Conservation (phyloP, 2,888 invertebrate species). For the Epinotia bilunana region DNA sequence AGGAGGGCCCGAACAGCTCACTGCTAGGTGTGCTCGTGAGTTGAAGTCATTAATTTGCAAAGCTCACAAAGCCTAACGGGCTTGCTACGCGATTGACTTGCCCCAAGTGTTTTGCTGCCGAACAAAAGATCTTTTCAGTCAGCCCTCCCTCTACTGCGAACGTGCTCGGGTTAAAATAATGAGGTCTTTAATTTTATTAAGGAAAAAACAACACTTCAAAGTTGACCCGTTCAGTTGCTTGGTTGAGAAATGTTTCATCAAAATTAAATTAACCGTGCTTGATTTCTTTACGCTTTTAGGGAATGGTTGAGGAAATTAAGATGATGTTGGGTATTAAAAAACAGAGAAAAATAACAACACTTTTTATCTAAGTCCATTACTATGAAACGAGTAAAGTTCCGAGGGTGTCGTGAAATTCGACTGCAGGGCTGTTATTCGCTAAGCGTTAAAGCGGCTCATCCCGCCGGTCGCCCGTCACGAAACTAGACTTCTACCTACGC, state of each 20-base stretch:
- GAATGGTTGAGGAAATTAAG: slow-evolving; percentile 21
- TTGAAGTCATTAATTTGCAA: slow-evolving; percentile 76
- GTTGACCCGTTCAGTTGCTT: slow-evolving; percentile 50
- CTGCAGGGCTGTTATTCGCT: no score
- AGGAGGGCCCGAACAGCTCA: slow-evolving; percentile 63
- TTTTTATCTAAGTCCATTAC: neutral
- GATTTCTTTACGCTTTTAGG: slow-evolving; percentile 16
- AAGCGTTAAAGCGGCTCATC: no score
- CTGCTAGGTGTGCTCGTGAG: slow-evolving; percentile 57
- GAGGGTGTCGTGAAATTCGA: no score
- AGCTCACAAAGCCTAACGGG: slow-evolving; percentile 69
- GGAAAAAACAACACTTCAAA: slow-evolving; percentile 57
- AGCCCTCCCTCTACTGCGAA: slow-evolving; percentile 53
- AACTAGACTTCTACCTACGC: no score
- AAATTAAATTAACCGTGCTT: slow-evolving; percentile 33
- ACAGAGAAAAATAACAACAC: neutral
- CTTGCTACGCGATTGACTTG: slow-evolving; percentile 73
- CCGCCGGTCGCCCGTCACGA: no score
- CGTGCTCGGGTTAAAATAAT: slow-evolving; percentile 77
- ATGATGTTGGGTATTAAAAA: slow-evolving; percentile 10
- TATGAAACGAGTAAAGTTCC: no score
- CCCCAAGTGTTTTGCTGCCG: slow-evolving; percentile 74
- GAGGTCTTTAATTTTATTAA: slow-evolving; percentile 75
- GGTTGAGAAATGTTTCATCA: slow-evolving; percentile 36
- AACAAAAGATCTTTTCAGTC: slow-evolving; percentile 77